Percentiles rank a stretch among this genome's conserved stretches.
Evolutionary conservation across 2,113 vertebrate genomes (phyloP).

Genomic region (Xenopus borealis): DNA sequence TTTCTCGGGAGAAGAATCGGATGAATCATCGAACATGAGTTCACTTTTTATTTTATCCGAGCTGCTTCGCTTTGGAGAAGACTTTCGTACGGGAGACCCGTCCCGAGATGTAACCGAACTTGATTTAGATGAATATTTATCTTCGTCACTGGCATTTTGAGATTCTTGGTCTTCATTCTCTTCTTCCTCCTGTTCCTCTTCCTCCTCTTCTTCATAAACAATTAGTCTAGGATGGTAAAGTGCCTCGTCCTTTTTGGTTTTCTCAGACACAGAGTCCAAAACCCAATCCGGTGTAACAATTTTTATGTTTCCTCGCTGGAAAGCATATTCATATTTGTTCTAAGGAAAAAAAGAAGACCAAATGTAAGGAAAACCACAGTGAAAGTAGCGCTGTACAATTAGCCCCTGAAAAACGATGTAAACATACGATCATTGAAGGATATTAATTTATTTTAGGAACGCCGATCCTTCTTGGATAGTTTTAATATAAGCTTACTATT

Average conservation of each 20-base stretch:
- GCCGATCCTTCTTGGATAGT: too few relatives aligned
- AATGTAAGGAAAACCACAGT: background rate
- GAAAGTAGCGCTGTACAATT: background rate
- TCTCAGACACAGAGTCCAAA: conserved; percentile 79
- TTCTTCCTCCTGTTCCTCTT: conserved; percentile 60
- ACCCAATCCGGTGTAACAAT: conserved; percentile 96
- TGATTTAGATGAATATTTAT: conserved; percentile 66
- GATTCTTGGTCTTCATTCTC: conserved; percentile 76
- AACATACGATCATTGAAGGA: too few relatives aligned
- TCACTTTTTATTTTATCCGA: conserved; percentile 69
- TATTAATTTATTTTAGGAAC: too few relatives aligned
- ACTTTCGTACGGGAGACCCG: conserved; percentile 70
- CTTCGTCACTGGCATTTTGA: conserved; percentile 79
- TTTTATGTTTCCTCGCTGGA: conserved; percentile 75
- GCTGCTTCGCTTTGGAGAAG: conserved; percentile 71
- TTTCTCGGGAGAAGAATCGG: conserved; percentile 88
- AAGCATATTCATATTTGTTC: conserved; percentile 89
- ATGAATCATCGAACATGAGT: conserved; percentile 96
- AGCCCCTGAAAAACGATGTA: too few relatives aligned
- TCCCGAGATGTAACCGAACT: conserved; percentile 79
- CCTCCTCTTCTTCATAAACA: conserved; percentile 78
- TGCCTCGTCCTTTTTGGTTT: conserved; percentile 79
- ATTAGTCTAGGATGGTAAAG: conserved; percentile 88
- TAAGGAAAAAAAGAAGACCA: conserved; percentile 47
- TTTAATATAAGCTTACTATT: too few relatives aligned